A percentile compares a stretch with the other conserved stretches of the same genome.
Conservation (phyloP, 2,113 vertebrate species). For the Nematolebias whitei region DNA sequence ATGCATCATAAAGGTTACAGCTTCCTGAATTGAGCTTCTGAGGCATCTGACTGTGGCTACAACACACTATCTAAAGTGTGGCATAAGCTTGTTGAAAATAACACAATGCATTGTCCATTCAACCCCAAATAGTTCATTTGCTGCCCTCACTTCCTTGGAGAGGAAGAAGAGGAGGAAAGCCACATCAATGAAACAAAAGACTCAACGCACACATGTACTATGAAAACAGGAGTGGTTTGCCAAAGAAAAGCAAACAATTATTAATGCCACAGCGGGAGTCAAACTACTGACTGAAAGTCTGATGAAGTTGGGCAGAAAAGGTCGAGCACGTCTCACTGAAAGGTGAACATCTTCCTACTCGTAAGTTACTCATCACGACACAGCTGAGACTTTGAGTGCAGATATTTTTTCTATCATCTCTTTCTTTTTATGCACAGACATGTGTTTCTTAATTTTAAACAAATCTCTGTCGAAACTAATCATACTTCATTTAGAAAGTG, state of each 20-base stretch:
- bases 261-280: background rate
- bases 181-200: constrained; percentile 5
- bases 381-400: too few relatives aligned
- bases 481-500: background rate
- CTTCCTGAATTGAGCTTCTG: background rate
- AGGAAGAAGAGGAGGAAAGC: constrained; percentile 4
- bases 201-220: background rate
- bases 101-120: background rate
- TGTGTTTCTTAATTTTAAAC: too few relatives aligned
- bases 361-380: too few relatives aligned
- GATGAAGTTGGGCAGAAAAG: too few relatives aligned
- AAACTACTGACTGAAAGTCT: background rate
- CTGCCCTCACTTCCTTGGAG: background rate
- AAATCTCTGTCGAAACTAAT: background rate
- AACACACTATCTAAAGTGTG: background rate
- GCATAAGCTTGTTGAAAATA: background rate
- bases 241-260: background rate
- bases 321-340: too few relatives aligned
- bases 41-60: background rate
- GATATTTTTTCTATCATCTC: too few relatives aligned
- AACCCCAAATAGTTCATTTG: background rate
- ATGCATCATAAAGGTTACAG: background rate
- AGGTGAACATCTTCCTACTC: background rate
- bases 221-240: background rate
- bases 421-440: too few relatives aligned